Percentiles rank a stretch among this genome's conserved stretches.
Conservation (phyloP, 2,888 invertebrate species). For the Germaria angustata region DNA sequence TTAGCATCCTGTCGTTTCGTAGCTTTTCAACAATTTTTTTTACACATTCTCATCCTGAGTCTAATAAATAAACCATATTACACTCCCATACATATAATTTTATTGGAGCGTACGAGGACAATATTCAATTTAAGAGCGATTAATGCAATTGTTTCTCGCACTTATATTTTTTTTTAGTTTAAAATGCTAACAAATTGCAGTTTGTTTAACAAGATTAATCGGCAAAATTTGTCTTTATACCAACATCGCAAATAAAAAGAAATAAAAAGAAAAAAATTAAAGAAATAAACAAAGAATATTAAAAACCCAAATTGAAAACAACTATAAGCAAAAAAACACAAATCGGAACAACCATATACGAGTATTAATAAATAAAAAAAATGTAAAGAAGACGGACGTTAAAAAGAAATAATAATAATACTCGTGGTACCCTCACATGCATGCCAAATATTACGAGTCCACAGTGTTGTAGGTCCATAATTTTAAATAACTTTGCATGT, state of each 20-base stretch:
- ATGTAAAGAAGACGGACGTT: neutral
- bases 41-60: neutral
- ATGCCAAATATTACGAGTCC: neutral
- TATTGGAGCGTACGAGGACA: neutral
- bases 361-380: neutral
- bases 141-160: conserved; percentile 12
- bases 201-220: conserved; percentile 62
- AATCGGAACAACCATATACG: neutral
- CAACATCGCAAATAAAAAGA: neutral
- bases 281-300: conserved; percentile 6
- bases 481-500: conserved; percentile 53
- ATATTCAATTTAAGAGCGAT: conserved; percentile 42
- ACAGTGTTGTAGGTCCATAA: conserved; percentile 35
- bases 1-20: neutral
- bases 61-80: neutral
- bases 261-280: neutral
- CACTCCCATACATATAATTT: neutral
- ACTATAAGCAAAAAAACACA: neutral
- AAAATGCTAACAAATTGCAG: conserved; percentile 52
- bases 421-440: neutral
- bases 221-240: conserved; percentile 55
- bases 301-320: conserved; percentile 19
- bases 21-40: too few species aligned
- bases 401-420: neutral
- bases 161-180: neutral